phyloP scores from a whole-genome alignment of 2,797 vertebrate genomes.

The Lacerta bilineata region DNA sequence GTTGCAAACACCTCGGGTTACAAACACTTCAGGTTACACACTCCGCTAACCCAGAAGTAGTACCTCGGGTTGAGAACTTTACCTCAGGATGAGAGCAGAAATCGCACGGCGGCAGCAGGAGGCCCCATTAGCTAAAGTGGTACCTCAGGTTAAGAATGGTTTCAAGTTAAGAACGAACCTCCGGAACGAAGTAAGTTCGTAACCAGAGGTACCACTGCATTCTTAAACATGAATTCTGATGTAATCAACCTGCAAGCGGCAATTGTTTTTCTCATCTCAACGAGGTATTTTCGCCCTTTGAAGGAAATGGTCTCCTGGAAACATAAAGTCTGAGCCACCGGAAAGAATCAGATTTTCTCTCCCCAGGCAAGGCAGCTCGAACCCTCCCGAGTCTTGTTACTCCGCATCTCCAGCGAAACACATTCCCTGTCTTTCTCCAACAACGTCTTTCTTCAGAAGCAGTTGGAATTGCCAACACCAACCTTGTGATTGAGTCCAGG shows the following conservation, averaged over 20 bases:
- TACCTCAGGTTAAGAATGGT: no score
- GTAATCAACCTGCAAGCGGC: neutral
- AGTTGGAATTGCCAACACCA: neutral
- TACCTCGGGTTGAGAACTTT: no score
- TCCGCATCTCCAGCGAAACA: neutral
- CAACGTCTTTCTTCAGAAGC: neutral
- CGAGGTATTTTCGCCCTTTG: accelerated
- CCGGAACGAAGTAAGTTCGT: no score
- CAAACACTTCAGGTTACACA: no score
- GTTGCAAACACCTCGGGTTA: no score
- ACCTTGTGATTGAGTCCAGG: neutral
- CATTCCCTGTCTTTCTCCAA: neutral
- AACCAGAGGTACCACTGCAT: no score
- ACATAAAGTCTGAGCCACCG: neutral
- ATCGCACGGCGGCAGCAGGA: accelerated
- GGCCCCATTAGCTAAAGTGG: no score
- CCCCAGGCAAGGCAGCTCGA: neutral
- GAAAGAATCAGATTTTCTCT: neutral
- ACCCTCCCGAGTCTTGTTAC: neutral
- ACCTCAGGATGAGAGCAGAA: no score
- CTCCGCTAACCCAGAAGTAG: no score
- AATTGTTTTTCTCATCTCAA: neutral
- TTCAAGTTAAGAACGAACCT: no score
- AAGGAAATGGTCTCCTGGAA: neutral
- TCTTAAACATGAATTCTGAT: neutral